Percentiles rank a stretch among this genome's conserved stretches.
These are phyloP conservation scores for Dicrostonyx torquatus DNA, from an alignment of 2,797 vertebrate species.

Conservation along the genomic window DNA sequence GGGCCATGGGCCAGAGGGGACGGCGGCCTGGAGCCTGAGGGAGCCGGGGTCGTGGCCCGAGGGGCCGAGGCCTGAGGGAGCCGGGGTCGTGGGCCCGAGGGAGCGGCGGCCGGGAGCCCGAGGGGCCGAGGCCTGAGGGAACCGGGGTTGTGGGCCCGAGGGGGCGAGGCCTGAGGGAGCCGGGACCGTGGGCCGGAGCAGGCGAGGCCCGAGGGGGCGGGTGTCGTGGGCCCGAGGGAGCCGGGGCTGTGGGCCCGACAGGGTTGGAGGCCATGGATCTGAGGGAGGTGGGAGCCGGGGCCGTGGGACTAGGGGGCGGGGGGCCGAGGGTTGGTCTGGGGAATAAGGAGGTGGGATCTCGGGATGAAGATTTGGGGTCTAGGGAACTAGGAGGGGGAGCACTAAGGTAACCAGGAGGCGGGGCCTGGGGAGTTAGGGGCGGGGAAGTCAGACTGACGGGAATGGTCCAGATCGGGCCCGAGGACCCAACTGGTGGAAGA, in stretches of 20 bases:
- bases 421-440: background rate
- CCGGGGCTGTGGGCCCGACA: background rate
- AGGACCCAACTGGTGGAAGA: background rate
- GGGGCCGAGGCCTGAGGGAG: background rate
- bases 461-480: too few species aligned
- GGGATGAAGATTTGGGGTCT: background rate
- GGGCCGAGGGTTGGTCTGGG: too few species aligned
- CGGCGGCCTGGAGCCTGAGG: background rate
- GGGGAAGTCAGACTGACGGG: background rate
- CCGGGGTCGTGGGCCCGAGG: background rate
- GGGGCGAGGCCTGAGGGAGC: background rate
- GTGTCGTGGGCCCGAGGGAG: background rate
- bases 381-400: background rate
- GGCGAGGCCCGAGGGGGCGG: background rate
- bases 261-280: rapidly evolving
- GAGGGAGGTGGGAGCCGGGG: background rate
- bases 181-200: background rate
- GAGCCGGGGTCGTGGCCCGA: background rate
- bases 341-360: background rate
- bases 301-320: too few species aligned
- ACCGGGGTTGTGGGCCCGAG: background rate
- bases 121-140: background rate
- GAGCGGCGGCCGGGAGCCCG: too few species aligned
- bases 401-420: background rate
- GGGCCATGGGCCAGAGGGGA: rapidly evolving